Evolutionary conservation across 2,888 invertebrate genomes (phyloP), one percentile per base, ranked within the genome.

Genomic region (Hipparchia sbordonii): DNA sequence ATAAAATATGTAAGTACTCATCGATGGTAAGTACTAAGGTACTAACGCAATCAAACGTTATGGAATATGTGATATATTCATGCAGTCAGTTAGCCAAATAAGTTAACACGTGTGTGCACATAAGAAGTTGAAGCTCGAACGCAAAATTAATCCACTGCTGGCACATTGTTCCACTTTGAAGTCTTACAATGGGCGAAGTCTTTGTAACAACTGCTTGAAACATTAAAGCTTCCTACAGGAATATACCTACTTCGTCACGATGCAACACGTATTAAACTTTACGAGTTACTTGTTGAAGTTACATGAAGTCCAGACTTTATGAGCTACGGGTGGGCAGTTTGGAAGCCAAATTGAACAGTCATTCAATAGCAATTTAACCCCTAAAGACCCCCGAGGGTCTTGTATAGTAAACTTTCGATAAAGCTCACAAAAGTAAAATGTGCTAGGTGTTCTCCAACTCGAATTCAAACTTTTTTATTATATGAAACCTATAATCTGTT

Each of bases 311-410:
- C 68, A 75, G 61, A 71, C 75, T 77, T 78, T 76, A 72, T 77
- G 70, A 60, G 77, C 79, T 82, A 75, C 80, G 81, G 84, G 80
- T 81, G 80, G 81, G 78, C 84, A 81, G 82, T 81, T 83, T 80
- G 77, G 79, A 78, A 75, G 79, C 79, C 84, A 80, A 83, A 85
- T 87, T 85, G 86, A 86, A 87, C 84, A 87, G 83, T 84, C 85
- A 86, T 88, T 82, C 83, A 79, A 79, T 76, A 82, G 85, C 85
- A 86, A 88, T 89, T 88, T 87, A 80, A 80, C 81, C 80, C 79
- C 82, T 79, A 82, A 86, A 87, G 80, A 79, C 80, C 80, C 83
- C 87, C 84, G 85, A 56, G 85, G 84, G 89, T 76, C 76, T 74
- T 79, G 77, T 82, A 82, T 78, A 74, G 79, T 79, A 75, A 79